Base-by-base conservation (phyloP, 2,113 vertebrate genomes). In the Egretta garzetta region DNA sequence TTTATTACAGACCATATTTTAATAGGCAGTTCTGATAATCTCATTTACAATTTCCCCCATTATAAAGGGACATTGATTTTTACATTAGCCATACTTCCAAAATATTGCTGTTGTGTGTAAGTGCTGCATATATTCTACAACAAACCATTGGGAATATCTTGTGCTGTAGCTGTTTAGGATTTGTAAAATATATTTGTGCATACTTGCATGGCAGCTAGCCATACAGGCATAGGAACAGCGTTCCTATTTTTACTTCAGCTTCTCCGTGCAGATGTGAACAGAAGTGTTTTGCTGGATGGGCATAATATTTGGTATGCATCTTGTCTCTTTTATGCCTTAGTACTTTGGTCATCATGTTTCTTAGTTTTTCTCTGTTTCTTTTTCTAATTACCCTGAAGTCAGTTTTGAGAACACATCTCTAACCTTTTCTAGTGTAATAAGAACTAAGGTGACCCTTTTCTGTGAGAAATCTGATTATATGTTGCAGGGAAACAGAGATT, bases 11-110 rank as follows among this genome's bases (percentile, higher is more conserved):
- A 79, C 37, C 41, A 32, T 68, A 79, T 86, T 93, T 95, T 94
- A 94, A 75, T 79, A 88, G 52, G 47, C 68, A 73, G 24, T 93
- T 96, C 75, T 94, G 86, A 94, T 95, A 90, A 94, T 79, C 72
- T 68, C 72, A 75, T 95, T 92, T 93, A 79, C 52, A 94, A 82
- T 82, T 79, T 75, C 43, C 49, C 26, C 52, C 59, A 32, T 83
- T 95, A 79, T 64, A 88, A 95, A 93, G 43, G 52, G 39, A 59
- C 21, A 92, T 79, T 87, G 96, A 92, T 86, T 95, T 93, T 96
- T 84, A 75, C n/a, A 58, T 93, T 95, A 74, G 27, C 66, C 12
- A 30, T 89, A 41, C 72, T 94, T 91, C 12, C 68, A 56, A 79
- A 97, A 85, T 81, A 84, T n/a, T 84, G 39, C 56, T 89, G 27